A percentile compares a stretch with the other conserved stretches of the same genome.
These are phyloP conservation scores for Naso thynnoides DNA, from an alignment of 2,797 vertebrate species.

Conservation along the genomic window DNA sequence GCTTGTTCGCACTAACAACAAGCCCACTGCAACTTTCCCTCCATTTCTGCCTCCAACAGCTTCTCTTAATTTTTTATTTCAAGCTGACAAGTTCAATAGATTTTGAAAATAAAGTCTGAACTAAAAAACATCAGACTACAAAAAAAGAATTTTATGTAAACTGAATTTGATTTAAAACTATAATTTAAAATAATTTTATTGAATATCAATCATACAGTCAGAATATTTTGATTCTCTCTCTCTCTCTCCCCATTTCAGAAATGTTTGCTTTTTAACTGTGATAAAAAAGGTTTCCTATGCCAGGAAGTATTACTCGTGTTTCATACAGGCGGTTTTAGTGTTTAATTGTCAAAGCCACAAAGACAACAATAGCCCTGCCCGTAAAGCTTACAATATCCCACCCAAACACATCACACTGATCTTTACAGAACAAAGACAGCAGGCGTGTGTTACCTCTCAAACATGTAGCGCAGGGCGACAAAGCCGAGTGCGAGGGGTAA, in stretches of 20 bases:
- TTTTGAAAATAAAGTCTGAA: neutral
- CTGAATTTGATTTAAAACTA: neutral
- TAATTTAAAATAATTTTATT: neutral
- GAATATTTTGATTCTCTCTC: neutral
- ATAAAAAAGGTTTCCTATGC: neutral
- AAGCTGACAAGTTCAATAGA: neutral
- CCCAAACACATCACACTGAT: neutral
- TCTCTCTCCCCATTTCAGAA: neutral
- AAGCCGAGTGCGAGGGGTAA: slow-evolving; percentile 87
- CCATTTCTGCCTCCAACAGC: neutral
- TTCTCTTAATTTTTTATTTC: neutral
- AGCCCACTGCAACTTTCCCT: neutral
- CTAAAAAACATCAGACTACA: neutral
- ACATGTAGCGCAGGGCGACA: slow-evolving; percentile 81
- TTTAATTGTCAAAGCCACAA: neutral
- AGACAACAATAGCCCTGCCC: neutral
- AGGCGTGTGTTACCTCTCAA: slow-evolving; percentile 86
- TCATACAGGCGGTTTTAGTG: neutral
- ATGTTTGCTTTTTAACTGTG: neutral
- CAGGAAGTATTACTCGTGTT: neutral
- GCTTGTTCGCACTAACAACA: slow-evolving; percentile 18
- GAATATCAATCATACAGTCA: neutral
- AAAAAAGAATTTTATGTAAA: neutral
- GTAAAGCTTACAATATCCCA: neutral
- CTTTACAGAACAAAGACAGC: slow-evolving; percentile 13